A percentile compares a stretch with the other conserved stretches of the same genome.
phyloP scores from a whole-genome alignment of 2,113 vertebrate genomes.

The Onychorhynchus coronatus region DNA sequence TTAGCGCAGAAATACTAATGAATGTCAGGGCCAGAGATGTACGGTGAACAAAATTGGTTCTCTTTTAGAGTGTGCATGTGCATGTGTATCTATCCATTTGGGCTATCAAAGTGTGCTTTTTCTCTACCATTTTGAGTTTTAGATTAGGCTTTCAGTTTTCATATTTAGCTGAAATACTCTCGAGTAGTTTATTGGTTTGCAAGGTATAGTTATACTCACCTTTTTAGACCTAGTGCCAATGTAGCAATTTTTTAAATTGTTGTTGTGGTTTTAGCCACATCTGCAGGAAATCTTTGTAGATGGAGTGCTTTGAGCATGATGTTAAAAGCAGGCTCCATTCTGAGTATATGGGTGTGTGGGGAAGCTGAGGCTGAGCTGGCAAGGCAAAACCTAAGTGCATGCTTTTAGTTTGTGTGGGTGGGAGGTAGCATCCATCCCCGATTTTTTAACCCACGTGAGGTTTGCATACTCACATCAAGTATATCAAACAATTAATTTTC shows the following conservation, averaged over 20 bases:
- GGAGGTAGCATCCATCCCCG: not conserved
- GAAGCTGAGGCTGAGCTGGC: not conserved
- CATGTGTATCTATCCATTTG: not conserved
- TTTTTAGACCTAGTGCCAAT: not conserved
- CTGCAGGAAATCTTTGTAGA: not conserved
- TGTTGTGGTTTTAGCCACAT: not conserved
- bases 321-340: not conserved
- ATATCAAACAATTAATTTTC: not conserved
- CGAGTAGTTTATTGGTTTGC: not conserved
- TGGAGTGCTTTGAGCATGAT: not conserved
- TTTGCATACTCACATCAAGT: not conserved
- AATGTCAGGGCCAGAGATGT: conserved; percentile 66
- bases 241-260: not conserved
- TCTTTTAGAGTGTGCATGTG: not conserved
- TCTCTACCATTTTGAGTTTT: conserved; percentile 41
- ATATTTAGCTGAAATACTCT: conserved; percentile 26
- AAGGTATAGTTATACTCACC: not conserved
- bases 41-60: conserved; percentile 57
- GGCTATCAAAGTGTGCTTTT: conserved; percentile 7
- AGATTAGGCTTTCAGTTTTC: conserved; percentile 9
- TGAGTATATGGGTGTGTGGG: not conserved
- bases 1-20: conserved; percentile 75
- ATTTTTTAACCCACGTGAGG: not conserved
- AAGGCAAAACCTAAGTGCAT: not conserved
- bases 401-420: not conserved